Evolutionary conservation across 2,113 vertebrate species (phyloP).

Genomic region (Ptilonorhynchus violaceus): DNA sequence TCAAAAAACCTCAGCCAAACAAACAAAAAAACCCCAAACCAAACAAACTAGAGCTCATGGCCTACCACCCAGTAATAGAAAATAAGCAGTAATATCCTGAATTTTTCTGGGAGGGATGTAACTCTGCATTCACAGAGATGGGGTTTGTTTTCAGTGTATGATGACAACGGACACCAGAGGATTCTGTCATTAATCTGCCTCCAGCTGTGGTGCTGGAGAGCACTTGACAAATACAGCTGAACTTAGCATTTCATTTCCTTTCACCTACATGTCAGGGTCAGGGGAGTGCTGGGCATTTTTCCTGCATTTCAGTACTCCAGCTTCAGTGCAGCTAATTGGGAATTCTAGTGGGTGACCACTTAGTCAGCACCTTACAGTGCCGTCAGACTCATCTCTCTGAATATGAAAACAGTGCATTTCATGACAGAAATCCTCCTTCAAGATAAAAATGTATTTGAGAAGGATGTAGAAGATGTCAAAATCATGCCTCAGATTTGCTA

Average conservation of each 20-base stretch:
- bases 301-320: background rate
- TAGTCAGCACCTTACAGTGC: background rate
- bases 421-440: background rate
- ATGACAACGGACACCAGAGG: background rate
- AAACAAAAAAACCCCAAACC: background rate
- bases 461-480: background rate
- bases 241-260: background rate
- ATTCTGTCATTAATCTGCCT: background rate
- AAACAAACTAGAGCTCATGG: background rate
- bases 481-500: background rate
- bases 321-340: background rate
- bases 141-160: background rate
- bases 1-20: background rate
- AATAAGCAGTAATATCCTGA: background rate
- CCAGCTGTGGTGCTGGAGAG: background rate
- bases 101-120: background rate
- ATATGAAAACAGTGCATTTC: background rate
- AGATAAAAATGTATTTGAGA: background rate
- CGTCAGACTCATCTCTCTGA: background rate
- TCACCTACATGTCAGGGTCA: background rate
- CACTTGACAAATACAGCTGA: background rate
- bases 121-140: background rate
- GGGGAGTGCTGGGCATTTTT: background rate
- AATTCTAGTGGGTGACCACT: constrained; percentile 15
- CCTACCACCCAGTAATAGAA: background rate